Conservation (phyloP, 2,797 vertebrate genomes). For the Arctocebus calabarensis region DNA sequence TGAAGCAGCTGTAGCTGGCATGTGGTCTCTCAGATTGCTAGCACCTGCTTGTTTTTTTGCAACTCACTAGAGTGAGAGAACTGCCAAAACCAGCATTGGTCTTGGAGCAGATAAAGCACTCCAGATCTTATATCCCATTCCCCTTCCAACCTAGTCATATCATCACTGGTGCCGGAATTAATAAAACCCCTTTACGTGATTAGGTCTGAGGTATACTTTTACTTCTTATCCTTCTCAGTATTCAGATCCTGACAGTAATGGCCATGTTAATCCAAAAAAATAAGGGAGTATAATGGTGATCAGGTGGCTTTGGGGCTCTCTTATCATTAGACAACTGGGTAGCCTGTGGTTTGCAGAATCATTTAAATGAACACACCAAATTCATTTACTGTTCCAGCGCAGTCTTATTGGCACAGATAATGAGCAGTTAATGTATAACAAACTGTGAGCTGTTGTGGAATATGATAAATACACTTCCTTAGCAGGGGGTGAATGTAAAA, state of each 20-base stretch:
- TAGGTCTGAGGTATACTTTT: slow-evolving; percentile 78
- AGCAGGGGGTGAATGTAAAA: neutral
- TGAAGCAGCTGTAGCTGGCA: slow-evolving; percentile 90
- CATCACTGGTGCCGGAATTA: slow-evolving; percentile 83
- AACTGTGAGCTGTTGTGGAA: slow-evolving; percentile 68
- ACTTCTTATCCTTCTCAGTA: slow-evolving; percentile 76
- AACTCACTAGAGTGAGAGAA: slow-evolving; percentile 86
- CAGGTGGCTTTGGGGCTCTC: slow-evolving; percentile 85
- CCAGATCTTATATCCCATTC: slow-evolving; percentile 81
- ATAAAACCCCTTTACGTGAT: slow-evolving; percentile 78
- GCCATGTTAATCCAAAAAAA: slow-evolving; percentile 77
- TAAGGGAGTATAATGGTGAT: slow-evolving; percentile 84
- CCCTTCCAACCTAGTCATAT: slow-evolving; percentile 80
- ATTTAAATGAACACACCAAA: slow-evolving; percentile 78
- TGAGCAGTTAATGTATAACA: slow-evolving; percentile 74
- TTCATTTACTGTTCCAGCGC: slow-evolving; percentile 82
- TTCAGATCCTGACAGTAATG: slow-evolving; percentile 76
- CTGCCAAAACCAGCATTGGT: slow-evolving; percentile 88
- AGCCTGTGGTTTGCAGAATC: slow-evolving; percentile 77
- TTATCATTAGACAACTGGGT: slow-evolving; percentile 84
- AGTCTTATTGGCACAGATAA: slow-evolving; percentile 78
- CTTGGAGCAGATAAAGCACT: slow-evolving; percentile 87
- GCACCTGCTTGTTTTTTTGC: slow-evolving; percentile 88
- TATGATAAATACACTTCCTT: slow-evolving; percentile 70
- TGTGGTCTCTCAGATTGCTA: slow-evolving; percentile 89